Conservation (phyloP, 2,113 vertebrate species). For the Corythaixoides concolor region DNA sequence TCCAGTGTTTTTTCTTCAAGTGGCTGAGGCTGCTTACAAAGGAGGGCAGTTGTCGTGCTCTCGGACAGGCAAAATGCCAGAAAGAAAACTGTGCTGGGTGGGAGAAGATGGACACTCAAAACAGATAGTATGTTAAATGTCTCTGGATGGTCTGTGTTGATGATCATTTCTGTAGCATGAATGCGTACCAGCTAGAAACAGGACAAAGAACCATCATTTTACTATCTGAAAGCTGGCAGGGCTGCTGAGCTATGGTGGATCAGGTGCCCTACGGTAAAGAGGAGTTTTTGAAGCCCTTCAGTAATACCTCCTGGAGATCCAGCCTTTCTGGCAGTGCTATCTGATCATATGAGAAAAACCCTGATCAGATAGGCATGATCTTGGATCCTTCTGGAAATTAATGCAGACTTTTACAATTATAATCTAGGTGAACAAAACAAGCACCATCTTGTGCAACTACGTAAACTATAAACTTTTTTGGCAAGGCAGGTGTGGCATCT, state of each 20-base stretch:
- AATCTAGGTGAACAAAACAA: constrained; percentile 35
- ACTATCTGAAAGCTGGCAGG: not conserved
- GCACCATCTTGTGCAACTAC: constrained; percentile 49
- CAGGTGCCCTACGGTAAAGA: not conserved
- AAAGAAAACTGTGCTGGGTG: not conserved
- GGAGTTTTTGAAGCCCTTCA: not conserved
- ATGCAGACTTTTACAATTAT: not conserved
- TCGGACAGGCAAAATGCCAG: not conserved
- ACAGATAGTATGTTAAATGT: not conserved
- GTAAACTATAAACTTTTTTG: constrained; percentile 49
- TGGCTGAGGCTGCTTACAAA: not conserved
- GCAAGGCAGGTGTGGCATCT: constrained; percentile 39
- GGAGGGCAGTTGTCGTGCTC: not conserved
- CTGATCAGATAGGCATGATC: not conserved
- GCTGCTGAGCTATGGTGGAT: not conserved
- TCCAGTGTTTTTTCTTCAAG: not conserved
- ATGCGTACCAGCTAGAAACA: not conserved
- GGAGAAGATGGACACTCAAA: not conserved
- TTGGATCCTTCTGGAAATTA: constrained; percentile 25
- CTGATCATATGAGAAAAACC: not conserved
- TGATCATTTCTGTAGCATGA: not conserved
- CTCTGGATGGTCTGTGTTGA: not conserved
- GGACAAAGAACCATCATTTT: not conserved
- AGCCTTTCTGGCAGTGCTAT: not conserved
- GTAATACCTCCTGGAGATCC: not conserved